Evolutionary conservation across 1,140 invertebrate genomes (phyloP).

Genomic region (Rhizoglyphus robini): DNA sequence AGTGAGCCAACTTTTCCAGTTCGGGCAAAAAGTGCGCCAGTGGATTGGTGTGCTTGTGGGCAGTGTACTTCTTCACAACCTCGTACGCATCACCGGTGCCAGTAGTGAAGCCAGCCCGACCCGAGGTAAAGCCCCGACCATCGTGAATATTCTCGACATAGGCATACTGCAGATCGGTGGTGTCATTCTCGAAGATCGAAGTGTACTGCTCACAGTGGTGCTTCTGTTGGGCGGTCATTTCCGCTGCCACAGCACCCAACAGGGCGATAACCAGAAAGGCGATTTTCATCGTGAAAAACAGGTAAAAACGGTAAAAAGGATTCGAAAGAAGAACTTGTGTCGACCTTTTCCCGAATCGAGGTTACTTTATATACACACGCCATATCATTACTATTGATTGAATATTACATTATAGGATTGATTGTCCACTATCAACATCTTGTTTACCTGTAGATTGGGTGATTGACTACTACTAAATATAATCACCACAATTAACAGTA

Average conservation of each 20-base stretch:
- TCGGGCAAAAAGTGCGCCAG: conserved; percentile 9
- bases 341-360: too few relatives aligned
- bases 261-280: not conserved
- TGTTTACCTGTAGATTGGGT: too few relatives aligned
- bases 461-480: too few relatives aligned
- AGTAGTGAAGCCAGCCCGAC: conserved; percentile 5
- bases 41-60: conserved; percentile 6
- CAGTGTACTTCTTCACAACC: conserved; percentile 7
- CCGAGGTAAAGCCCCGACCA: conserved; percentile 13
- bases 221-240: not conserved
- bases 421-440: too few relatives aligned
- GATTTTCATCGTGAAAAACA: not conserved
- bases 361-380: too few relatives aligned
- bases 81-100: conserved; percentile 10
- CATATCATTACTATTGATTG: too few relatives aligned
- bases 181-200: conserved; percentile 17
- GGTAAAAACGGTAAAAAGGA: too few relatives aligned
- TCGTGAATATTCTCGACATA: conserved; percentile 16
- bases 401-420: too few relatives aligned
- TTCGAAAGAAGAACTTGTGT: too few relatives aligned
- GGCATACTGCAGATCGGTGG: conserved; percentile 11
- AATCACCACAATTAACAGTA: too few relatives aligned
- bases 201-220: conserved; percentile 17
- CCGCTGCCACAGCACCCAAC: not conserved
- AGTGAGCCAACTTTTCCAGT: not conserved